A percentile compares a stretch with the other conserved stretches of the same genome.
phyloP scores from a whole-genome alignment of 2,888 invertebrate species.

The Drosophila longiperda region DNA sequence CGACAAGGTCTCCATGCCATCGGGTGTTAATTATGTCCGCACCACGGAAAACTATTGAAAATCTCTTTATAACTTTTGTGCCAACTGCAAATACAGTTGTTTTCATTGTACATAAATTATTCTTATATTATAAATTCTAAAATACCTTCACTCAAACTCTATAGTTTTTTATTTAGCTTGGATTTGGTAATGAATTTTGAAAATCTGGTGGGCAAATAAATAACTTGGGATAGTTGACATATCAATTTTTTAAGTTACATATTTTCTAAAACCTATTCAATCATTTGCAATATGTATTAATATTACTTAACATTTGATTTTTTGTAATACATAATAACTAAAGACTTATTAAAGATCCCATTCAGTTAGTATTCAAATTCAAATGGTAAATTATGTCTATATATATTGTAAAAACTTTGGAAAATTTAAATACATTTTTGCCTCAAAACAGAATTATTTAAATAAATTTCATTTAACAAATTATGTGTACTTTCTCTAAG shows the following conservation, averaged over 20 bases:
- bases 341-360: background rate
- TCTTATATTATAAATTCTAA: background rate
- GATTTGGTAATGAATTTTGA: background rate
- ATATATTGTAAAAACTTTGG: no score
- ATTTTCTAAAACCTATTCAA: background rate
- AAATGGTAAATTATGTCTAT: no score
- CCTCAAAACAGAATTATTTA: no score
- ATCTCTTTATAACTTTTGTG: background rate
- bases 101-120: background rate
- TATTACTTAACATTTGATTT: background rate
- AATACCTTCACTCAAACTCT: background rate
- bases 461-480: no score
- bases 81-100: background rate
- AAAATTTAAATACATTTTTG: no score
- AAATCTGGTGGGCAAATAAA: background rate
- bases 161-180: background rate
- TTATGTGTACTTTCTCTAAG: background rate
- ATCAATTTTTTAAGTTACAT: background rate
- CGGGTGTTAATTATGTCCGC: constrained; percentile 90
- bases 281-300: no score
- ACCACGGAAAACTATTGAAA: constrained; percentile 88
- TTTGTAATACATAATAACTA: background rate
- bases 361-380: background rate
- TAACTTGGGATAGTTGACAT: background rate
- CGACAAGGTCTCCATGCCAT: constrained; percentile 90